A percentile compares a stretch with the other conserved stretches of the same genome.
Evolutionary conservation across 2,888 invertebrate species (phyloP).

Genomic region (Antheraea assamensis): DNA sequence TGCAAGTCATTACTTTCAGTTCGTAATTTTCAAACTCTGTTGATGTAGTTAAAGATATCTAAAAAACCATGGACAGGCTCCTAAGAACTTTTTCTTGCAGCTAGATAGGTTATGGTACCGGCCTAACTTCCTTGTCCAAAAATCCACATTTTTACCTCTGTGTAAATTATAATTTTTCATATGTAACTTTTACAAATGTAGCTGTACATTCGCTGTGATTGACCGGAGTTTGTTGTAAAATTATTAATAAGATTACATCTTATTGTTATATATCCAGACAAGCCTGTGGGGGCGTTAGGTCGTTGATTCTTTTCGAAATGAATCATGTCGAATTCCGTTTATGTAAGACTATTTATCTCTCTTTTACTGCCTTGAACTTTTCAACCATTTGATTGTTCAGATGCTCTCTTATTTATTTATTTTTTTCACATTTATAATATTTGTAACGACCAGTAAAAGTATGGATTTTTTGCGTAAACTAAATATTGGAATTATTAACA

Average conservation of each 20-base stretch:
- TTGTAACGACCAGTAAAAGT: too few relatives aligned
- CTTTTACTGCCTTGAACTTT: neutral
- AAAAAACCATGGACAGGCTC: too few relatives aligned
- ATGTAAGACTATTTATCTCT: neutral
- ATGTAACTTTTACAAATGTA: neutral
- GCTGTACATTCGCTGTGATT: neutral
- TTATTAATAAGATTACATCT: neutral
- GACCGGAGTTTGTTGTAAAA: neutral
- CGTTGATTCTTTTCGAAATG: neutral
- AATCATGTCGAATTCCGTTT: neutral
- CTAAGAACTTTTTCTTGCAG: too few relatives aligned
- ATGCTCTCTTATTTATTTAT: too few relatives aligned
- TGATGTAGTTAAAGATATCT: too few relatives aligned
- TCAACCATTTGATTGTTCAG: neutral
- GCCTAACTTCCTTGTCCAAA: neutral
- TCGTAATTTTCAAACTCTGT: too few relatives aligned
- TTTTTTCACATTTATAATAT: too few relatives aligned
- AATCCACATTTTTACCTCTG: neutral
- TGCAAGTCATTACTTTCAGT: too few relatives aligned
- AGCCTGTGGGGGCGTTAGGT: slow-evolving; percentile 7
- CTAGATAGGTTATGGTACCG: too few relatives aligned
- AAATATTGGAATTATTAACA: neutral
- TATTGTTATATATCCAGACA: neutral
- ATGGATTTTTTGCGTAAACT: neutral
- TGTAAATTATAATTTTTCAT: neutral